These are phyloP conservation scores for Ommatoiulus sabulosus DNA, from an alignment of 2,888 invertebrate species.

Conservation along the genomic window DNA sequence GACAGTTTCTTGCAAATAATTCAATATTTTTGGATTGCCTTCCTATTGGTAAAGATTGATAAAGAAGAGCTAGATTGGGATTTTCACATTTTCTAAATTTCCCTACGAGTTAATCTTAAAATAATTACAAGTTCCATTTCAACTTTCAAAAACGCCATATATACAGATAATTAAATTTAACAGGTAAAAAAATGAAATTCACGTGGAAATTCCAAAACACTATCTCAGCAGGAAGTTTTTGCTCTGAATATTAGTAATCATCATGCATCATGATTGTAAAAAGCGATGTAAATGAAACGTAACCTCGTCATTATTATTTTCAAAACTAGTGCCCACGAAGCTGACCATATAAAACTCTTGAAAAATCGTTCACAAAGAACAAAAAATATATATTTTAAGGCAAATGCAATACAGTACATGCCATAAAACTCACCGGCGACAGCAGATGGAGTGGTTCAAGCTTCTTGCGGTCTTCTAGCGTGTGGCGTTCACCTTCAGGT, in stretches of 20 bases:
- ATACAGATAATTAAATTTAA: too few species aligned
- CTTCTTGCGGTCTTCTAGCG: slow-evolving; percentile 59
- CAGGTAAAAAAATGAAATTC: too few species aligned
- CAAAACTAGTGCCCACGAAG: not conserved
- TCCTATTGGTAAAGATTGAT: too few species aligned
- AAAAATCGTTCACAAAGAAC: not conserved
- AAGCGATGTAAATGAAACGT: not conserved
- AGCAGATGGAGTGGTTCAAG: slow-evolving; percentile 57
- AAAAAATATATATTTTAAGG: not conserved
- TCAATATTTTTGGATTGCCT: too few species aligned
- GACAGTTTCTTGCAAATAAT: too few species aligned
- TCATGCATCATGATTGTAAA: not conserved
- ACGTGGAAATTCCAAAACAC: too few species aligned
- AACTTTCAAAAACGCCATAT: too few species aligned
- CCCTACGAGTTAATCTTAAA: too few species aligned
- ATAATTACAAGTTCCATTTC: too few species aligned
- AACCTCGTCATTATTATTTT: not conserved
- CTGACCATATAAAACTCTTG: not conserved
- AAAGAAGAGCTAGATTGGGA: too few species aligned
- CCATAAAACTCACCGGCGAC: not conserved
- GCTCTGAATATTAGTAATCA: not conserved
- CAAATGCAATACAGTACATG: not conserved
- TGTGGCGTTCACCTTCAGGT: slow-evolving; percentile 51
- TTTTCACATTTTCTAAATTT: too few species aligned
- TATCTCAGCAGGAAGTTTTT: not conserved